Evolutionary conservation across 1,140 invertebrate species (phyloP).

Genomic region (Thaumetopoea pityocampa): DNA sequence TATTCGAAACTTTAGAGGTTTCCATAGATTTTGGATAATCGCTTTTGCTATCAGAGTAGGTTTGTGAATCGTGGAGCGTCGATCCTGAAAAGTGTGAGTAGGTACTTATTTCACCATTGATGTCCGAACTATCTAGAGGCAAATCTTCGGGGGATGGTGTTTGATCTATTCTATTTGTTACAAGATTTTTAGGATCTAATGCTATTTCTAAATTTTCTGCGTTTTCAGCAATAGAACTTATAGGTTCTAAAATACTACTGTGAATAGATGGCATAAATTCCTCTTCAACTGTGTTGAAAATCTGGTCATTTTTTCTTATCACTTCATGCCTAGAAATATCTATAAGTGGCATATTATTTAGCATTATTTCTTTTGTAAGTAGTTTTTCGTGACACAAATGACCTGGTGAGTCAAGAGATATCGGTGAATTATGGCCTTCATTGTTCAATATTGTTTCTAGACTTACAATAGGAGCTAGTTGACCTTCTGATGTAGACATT

Average conservation of each 20-base stretch:
- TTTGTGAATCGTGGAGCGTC: conserved; percentile 66
- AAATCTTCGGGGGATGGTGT: conserved; percentile 89
- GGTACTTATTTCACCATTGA: conserved; percentile 74
- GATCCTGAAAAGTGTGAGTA: conserved; percentile 66
- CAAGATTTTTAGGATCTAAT: conserved; percentile 66
- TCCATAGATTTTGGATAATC: conserved; percentile 78
- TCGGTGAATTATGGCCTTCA: conserved; percentile 22
- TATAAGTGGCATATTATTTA: conserved; percentile 14
- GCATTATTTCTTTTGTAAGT: conserved; percentile 25
- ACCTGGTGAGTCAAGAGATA: conserved; percentile 9
- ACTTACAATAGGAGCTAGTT: conserved; percentile 42
- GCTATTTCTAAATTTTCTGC: conserved; percentile 78
- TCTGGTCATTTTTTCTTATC: conserved; percentile 32
- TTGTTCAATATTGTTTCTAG: conserved; percentile 39
- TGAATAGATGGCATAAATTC: conserved; percentile 74
- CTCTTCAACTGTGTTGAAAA: conserved; percentile 49
- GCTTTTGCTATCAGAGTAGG: conserved; percentile 75
- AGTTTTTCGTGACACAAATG: conserved; percentile 25
- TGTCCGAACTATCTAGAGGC: conserved; percentile 82
- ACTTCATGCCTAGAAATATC: conserved; percentile 10
- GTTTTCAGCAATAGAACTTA: conserved; percentile 73
- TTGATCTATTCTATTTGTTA: conserved; percentile 78
- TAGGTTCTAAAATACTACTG: conserved; percentile 72
- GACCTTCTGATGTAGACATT: conserved; percentile 25
- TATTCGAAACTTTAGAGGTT: conserved; percentile 78